A percentile compares a stretch with the other conserved stretches of the same genome.
Conservation (phyloP, 2,113 vertebrate genomes). For the Tauraco erythrolophus region DNA sequence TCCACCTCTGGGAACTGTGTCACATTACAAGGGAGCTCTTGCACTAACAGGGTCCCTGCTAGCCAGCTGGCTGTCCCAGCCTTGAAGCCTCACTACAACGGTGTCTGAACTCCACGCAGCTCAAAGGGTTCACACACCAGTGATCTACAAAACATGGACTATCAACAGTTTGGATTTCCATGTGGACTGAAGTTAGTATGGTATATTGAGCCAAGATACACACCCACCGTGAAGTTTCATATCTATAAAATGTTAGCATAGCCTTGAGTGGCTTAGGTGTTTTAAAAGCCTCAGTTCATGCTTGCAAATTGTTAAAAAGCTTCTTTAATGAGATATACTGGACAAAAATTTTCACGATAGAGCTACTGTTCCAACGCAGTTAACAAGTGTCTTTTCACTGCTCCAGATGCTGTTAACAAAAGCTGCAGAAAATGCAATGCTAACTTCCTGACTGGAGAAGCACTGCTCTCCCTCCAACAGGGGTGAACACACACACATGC, state of each 20-base stretch:
- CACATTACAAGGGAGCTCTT: background rate
- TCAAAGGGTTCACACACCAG: background rate
- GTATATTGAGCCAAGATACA: background rate
- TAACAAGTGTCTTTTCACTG: background rate
- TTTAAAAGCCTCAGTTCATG: background rate
- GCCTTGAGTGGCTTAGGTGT: background rate
- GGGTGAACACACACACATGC: background rate
- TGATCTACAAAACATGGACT: background rate
- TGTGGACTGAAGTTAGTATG: background rate
- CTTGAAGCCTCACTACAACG: background rate
- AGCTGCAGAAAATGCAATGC: background rate
- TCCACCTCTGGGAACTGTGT: fast-evolving
- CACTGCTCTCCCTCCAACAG: background rate
- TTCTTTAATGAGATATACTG: background rate
- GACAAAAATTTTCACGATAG: background rate
- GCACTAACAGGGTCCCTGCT: background rate
- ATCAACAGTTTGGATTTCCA: background rate
- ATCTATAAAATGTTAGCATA: background rate
- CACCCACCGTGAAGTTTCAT: background rate
- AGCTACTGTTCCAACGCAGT: background rate
- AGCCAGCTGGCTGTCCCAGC: background rate
- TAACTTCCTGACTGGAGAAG: background rate
- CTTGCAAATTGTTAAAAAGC: background rate
- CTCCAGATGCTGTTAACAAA: background rate
- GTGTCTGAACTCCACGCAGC: background rate